Conservation (phyloP, 2,797 vertebrate genomes). For the Clarias fuscus region DNA sequence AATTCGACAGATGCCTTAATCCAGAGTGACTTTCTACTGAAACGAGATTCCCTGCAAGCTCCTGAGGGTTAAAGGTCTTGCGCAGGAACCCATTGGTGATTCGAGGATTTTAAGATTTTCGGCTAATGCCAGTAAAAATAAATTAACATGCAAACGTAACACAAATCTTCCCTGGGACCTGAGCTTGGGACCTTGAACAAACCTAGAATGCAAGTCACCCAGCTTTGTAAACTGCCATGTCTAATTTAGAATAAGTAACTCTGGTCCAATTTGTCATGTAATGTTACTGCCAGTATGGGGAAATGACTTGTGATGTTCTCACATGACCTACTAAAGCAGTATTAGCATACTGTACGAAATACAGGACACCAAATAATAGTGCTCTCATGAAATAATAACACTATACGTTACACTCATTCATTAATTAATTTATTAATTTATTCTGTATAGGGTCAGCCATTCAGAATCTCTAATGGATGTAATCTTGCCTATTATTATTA, state of each 20-base stretch:
- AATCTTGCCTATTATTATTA: no score
- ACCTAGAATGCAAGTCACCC: neutral
- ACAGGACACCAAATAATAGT: neutral
- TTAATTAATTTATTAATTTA: no score
- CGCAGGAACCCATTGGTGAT: neutral
- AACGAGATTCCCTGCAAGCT: neutral
- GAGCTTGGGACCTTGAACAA: neutral
- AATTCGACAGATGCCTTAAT: neutral
- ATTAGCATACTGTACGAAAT: neutral
- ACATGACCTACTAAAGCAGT: neutral
- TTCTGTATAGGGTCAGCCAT: no score
- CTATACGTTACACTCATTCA: neutral
- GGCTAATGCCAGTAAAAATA: neutral
- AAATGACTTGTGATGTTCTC: neutral
- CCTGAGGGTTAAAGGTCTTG: neutral
- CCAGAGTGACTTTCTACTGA: neutral
- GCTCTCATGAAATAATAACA: neutral
- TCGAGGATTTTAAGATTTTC: neutral
- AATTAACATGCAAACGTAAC: neutral
- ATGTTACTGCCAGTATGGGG: neutral
- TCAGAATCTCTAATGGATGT: no score
- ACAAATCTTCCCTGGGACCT: neutral
- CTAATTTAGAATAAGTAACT: neutral
- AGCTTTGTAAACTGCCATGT: no score
- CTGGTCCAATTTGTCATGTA: neutral